Percentiles rank a stretch among this genome's conserved stretches.
These are phyloP conservation scores for Bradypodion pumilum DNA, from an alignment of 2,797 vertebrate species.

Conservation along the genomic window DNA sequence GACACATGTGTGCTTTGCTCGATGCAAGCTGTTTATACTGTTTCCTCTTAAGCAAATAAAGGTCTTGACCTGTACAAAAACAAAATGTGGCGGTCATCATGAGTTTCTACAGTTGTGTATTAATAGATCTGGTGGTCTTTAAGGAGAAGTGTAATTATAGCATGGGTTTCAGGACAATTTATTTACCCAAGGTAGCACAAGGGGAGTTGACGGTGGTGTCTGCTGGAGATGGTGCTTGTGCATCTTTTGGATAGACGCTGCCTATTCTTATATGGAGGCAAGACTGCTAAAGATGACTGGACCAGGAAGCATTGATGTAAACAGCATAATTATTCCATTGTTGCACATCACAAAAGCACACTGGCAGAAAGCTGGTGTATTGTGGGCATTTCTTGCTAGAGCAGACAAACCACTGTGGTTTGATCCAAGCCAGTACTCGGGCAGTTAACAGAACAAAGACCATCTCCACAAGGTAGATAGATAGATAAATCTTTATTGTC, in stretches of 20 bases:
- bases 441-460: slow-evolving; percentile 1
- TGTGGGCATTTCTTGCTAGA: not conserved
- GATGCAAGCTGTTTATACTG: not conserved
- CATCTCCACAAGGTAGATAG: not conserved
- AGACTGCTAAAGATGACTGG: not conserved
- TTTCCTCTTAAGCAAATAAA: not conserved
- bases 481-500: too few species aligned
- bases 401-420: not conserved
- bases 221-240: not conserved
- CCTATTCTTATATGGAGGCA: not conserved
- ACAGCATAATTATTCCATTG: not conserved
- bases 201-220: too few species aligned
- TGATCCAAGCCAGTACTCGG: not conserved
- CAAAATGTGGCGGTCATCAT: not conserved
- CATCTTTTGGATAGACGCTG: not conserved
- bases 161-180: not conserved
- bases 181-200: not conserved
- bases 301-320: not conserved
- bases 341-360: not conserved
- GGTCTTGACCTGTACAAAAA: not conserved
- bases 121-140: slow-evolving; percentile 2
- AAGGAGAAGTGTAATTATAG: not conserved
- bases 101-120: slow-evolving; percentile 8
- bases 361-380: not conserved
- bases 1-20: not conserved